Conservation (phyloP, 2,797 vertebrate species). For the Semotilus atromaculatus region DNA sequence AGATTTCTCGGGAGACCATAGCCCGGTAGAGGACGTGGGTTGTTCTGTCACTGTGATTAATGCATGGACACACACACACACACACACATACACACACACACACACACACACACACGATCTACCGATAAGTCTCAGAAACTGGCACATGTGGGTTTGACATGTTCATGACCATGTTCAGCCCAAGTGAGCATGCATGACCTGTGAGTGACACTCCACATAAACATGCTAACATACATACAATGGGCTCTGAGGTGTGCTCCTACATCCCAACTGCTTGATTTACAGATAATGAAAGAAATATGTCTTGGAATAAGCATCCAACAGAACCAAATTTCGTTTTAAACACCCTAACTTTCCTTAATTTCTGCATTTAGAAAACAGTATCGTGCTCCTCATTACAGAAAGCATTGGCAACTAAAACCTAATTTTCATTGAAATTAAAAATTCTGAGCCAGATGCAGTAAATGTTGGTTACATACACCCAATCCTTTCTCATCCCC, state of each 20-base stretch:
- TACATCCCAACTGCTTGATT: constrained; percentile 36
- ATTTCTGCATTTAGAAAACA: not conserved
- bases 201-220: constrained; percentile 68
- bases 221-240: constrained; percentile 56
- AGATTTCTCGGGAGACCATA: constrained; percentile 76
- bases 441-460: not conserved
- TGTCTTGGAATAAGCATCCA: not conserved
- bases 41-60: constrained; percentile 77
- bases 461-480: constrained; percentile 10
- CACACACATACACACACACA: constrained; percentile 51
- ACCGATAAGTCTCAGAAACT: constrained; percentile 67
- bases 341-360: not conserved
- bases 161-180: constrained; percentile 59
- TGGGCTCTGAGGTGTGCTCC: constrained; percentile 1
- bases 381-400: not conserved
- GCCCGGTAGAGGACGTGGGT: constrained; percentile 64
- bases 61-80: constrained; percentile 63
- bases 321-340: not conserved
- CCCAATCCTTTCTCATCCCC: not conserved
- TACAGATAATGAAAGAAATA: not conserved
- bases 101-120: constrained; percentile 59
- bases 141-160: constrained; percentile 58
- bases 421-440: not conserved
- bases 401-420: not conserved
- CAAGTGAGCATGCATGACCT: constrained; percentile 64